Conservation (phyloP, 2,888 invertebrate species). For the Lapara coniferarum region DNA sequence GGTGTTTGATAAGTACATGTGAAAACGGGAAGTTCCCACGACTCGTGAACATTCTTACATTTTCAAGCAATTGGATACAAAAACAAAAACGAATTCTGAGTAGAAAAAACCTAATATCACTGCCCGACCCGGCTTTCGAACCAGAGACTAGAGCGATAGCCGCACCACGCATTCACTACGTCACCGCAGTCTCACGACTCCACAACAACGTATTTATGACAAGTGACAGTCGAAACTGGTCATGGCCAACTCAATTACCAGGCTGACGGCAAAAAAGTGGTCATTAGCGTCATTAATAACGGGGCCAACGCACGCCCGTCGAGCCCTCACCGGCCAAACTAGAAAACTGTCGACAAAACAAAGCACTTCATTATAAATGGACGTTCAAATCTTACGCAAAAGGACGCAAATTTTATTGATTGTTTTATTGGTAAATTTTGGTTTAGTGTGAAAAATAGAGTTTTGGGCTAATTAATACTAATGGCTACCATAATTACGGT, state of each 20-base stretch:
- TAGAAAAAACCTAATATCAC: too few relatives aligned
- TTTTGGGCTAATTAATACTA: too few relatives aligned
- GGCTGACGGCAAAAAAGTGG: conserved; percentile 55
- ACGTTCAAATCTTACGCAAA: background rate
- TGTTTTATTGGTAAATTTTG: background rate
- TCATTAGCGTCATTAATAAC: conserved; percentile 61
- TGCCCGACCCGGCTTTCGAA: too few relatives aligned
- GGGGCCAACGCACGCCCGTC: conserved; percentile 55
- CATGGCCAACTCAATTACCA: conserved; percentile 50
- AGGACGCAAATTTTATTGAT: background rate
- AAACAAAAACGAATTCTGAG: background rate
- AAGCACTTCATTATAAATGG: conserved; percentile 4
- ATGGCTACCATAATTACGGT: too few relatives aligned
- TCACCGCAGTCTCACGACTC: too few relatives aligned
- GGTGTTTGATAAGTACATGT: conserved; percentile 20
- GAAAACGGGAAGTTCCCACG: conserved; percentile 15
- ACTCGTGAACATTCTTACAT: conserved; percentile 13
- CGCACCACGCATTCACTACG: too few relatives aligned
- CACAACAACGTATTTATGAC: background rate
- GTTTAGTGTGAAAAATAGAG: too few relatives aligned
- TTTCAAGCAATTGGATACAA: background rate
- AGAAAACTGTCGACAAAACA: conserved; percentile 22
- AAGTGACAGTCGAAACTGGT: conserved; percentile 40
- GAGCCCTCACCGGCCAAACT: conserved; percentile 33
- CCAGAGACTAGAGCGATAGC: too few relatives aligned